Percentiles rank a stretch among this genome's conserved stretches.
Evolutionary conservation across 2,888 invertebrate species (phyloP).

Genomic region (Teleiodes luculella): DNA sequence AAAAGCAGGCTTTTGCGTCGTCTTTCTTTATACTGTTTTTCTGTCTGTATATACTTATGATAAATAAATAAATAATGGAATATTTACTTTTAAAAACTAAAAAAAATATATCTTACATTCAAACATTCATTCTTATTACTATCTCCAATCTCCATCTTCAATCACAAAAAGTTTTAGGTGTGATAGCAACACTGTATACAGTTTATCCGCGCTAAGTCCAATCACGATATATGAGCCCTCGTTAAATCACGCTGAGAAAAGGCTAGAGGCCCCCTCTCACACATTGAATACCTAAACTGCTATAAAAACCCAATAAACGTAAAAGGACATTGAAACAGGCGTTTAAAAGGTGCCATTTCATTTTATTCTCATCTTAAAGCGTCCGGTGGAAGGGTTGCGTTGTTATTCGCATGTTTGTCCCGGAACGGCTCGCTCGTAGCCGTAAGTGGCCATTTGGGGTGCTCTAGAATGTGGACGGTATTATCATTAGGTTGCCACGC

Average conservation of each 20-base stretch:
- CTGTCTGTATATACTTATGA: too few species aligned
- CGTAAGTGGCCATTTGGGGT: neutral
- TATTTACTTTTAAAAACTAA: too few species aligned
- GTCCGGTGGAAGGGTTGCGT: neutral
- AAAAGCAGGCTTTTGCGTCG: too few species aligned
- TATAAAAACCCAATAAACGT: constrained; percentile 1
- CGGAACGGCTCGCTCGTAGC: neutral
- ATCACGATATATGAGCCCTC: too few species aligned
- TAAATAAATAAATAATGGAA: too few species aligned
- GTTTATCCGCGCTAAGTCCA: too few species aligned
- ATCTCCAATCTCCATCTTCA: neutral
- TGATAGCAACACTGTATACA: too few species aligned
- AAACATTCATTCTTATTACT: neutral
- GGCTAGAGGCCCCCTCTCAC: neutral
- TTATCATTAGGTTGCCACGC: neutral
- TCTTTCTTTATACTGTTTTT: too few species aligned
- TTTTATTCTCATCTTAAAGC: constrained; percentile 5
- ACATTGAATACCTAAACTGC: neutral
- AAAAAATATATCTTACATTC: neutral
- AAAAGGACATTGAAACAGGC: constrained; percentile 2
- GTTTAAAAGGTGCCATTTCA: constrained; percentile 4
- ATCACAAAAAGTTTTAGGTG: neutral
- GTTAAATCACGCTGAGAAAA: neutral
- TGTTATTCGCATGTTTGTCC: neutral
- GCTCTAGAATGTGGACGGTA: neutral